A percentile compares a stretch with the other conserved stretches of the same genome.
phyloP scores from a whole-genome alignment of 64 coral and sea anemone species.

The Anthopleura sola region DNA sequence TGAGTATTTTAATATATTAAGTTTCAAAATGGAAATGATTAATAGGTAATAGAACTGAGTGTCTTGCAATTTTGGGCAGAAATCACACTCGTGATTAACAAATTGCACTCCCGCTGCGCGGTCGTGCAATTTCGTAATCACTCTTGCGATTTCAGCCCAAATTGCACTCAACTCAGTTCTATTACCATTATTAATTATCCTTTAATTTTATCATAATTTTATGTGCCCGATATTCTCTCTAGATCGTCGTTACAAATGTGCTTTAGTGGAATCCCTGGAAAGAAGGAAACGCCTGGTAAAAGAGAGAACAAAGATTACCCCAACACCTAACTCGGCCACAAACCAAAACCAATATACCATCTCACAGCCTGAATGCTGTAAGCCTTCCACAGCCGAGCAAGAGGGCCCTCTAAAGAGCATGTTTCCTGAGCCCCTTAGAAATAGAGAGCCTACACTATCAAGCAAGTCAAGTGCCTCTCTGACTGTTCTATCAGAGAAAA shows the following conservation, averaged over 20 bases:
- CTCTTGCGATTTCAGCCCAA: no score
- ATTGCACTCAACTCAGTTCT: no score
- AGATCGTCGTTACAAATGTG: neutral
- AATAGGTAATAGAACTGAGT: no score
- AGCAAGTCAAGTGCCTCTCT: neutral
- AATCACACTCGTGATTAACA: no score
- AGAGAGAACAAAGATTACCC: neutral
- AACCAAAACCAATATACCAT: neutral
- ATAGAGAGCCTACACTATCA: neutral
- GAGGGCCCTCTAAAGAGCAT: neutral
- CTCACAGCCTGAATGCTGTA: neutral
- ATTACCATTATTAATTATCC: no score
- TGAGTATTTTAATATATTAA: no score
- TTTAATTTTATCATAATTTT: no score
- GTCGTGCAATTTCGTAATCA: no score
- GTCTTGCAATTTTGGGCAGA: no score
- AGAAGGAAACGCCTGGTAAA: neutral
- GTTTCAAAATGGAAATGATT: no score
- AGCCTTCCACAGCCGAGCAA: neutral
- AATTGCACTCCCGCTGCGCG: no score
- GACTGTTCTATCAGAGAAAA: neutral
- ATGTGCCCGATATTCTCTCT: neutral
- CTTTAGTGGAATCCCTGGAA: slow-evolving; percentile 9
- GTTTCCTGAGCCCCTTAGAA: neutral
- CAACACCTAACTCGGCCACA: neutral